Conservation (phyloP, 2,797 vertebrate genomes). For the Sebastiscus albofasciatus region DNA sequence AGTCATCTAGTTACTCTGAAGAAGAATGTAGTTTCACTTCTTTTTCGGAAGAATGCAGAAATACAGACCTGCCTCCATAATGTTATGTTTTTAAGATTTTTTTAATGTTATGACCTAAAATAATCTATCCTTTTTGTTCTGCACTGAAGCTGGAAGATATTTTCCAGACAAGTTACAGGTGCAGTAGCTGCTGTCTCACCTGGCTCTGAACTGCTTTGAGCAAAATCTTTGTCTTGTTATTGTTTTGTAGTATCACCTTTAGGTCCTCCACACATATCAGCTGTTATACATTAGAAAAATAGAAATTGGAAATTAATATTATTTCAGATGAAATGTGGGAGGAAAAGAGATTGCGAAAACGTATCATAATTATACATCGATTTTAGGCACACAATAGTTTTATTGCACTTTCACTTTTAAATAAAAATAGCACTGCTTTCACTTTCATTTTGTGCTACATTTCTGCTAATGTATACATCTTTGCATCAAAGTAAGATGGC, state of each 20-base stretch:
- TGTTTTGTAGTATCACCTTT: not conserved
- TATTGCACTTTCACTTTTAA: too few species aligned
- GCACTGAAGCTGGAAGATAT: not conserved
- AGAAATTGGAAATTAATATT: not conserved
- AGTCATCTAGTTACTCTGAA: not conserved
- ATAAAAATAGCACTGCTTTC: too few species aligned
- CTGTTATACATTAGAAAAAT: not conserved
- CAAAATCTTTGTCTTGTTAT: not conserved
- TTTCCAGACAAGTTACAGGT: not conserved
- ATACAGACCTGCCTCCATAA: not conserved
- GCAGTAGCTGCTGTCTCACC: not conserved
- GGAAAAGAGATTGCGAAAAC: too few species aligned
- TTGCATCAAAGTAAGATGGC: too few species aligned
- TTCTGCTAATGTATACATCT: too few species aligned
- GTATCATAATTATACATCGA: too few species aligned
- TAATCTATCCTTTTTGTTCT: not conserved
- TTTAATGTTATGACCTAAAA: not conserved
- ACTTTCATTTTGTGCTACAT: too few species aligned
- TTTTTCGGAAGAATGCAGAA: constrained; percentile 19
- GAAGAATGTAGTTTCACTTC: constrained; percentile 40
- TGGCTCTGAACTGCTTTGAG: not conserved
- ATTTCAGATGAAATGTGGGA: not conserved
- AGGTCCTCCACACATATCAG: not conserved
- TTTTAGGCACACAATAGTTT: too few species aligned
- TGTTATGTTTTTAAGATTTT: not conserved